These are phyloP conservation scores for Serilophus lunatus DNA, from an alignment of 2,113 vertebrate species.

Conservation along the genomic window DNA sequence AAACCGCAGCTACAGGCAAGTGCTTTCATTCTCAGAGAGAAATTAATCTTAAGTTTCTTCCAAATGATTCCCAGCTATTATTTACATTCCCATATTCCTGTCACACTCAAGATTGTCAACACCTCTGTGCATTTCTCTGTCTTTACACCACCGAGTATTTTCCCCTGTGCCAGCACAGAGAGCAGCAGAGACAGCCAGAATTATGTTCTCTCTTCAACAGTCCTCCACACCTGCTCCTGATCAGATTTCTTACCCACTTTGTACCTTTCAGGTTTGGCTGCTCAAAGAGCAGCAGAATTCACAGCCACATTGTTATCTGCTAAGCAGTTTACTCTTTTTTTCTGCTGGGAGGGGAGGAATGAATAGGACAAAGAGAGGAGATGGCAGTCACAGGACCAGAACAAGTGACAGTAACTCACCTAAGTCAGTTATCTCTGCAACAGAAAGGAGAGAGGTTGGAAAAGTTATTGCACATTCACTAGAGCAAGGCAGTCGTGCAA, in stretches of 20 bases:
- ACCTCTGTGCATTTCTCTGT: neutral
- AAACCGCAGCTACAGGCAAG: neutral
- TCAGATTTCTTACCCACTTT: neutral
- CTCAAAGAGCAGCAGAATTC: neutral
- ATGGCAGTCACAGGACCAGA: neutral
- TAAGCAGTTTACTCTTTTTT: neutral
- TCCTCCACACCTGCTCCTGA: neutral
- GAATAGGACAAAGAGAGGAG: neutral
- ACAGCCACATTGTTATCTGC: neutral
- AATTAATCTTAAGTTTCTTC: neutral
- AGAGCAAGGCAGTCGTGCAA: conserved; percentile 16
- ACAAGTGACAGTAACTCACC: conserved; percentile 74
- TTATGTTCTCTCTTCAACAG: neutral
- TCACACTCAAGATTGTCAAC: neutral
- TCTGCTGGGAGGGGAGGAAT: neutral
- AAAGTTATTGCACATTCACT: conserved; percentile 43
- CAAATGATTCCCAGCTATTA: neutral
- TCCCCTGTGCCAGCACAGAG: neutral
- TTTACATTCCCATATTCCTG: neutral
- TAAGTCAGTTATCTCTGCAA: conserved; percentile 82
- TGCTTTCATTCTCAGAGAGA: neutral
- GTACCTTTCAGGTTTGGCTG: neutral
- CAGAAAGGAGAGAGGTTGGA: conserved; percentile 72
- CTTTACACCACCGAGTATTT: fast-evolving
- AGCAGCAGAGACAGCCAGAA: neutral